Evolutionary conservation across 2,797 vertebrate genomes (phyloP).

Genomic region (Thripadectes ignobilis): DNA sequence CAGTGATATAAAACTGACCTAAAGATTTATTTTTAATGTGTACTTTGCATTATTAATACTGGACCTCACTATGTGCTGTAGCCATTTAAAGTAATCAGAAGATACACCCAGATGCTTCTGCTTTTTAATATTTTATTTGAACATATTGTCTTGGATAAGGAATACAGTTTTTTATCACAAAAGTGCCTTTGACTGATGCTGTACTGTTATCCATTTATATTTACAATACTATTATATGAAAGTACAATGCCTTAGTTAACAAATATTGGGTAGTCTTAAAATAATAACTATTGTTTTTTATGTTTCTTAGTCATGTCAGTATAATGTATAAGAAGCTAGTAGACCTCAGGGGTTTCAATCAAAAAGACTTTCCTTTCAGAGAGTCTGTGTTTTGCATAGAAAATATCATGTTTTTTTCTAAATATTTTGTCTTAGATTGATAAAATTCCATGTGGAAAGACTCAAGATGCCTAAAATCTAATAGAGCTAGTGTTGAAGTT

Average conservation of each 20-base stretch:
- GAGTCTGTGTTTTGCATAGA: neutral
- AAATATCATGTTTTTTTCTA: fast-evolving
- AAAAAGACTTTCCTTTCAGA: neutral
- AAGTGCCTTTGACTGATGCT: neutral
- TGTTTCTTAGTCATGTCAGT: neutral
- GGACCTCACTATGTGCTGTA: neutral
- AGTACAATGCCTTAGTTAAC: neutral
- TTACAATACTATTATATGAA: neutral
- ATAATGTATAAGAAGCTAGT: neutral
- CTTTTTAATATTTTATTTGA: neutral
- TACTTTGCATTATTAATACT: neutral
- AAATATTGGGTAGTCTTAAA: neutral
- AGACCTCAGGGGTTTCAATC: neutral
- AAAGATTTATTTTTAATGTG: neutral
- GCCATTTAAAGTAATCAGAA: neutral
- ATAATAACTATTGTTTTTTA: neutral
- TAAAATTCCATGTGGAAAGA: neutral
- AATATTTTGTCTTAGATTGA: neutral
- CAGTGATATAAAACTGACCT: neutral
- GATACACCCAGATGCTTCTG: neutral
- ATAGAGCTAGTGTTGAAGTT: neutral
- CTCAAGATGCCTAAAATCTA: neutral
- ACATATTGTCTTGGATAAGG: neutral
- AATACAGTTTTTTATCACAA: neutral
- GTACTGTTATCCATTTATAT: neutral